Evolutionary conservation across 1,140 invertebrate species (phyloP).

Genomic region (Nasonia vitripennis): DNA sequence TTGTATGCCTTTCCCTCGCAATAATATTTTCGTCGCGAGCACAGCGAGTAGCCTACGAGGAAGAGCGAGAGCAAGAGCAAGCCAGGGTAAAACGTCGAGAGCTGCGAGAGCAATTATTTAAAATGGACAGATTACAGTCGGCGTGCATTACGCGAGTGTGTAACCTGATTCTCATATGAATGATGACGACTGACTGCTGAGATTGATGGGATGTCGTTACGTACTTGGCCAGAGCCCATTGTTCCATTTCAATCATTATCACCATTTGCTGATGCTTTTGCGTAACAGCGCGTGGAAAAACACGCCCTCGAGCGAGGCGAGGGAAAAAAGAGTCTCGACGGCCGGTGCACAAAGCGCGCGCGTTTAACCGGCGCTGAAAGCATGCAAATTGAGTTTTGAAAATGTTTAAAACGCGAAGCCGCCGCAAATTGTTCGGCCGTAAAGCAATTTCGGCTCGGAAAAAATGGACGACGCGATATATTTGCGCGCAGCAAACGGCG

Average conservation of each 20-base stretch:
- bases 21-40: too few species aligned
- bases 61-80: too few species aligned
- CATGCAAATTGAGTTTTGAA: too few species aligned
- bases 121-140: not conserved
- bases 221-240: not conserved
- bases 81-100: not conserved
- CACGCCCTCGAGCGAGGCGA: too few species aligned
- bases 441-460: not conserved
- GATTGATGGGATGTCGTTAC: not conserved
- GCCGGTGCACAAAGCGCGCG: too few species aligned
- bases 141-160: not conserved
- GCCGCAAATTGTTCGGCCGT: not conserved
- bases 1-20: too few species aligned
- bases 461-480: too few species aligned
- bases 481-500: too few species aligned
- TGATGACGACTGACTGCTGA: not conserved
- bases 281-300: not conserved
- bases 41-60: too few species aligned
- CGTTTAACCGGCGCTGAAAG: too few species aligned
- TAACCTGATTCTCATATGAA: constrained; percentile 1
- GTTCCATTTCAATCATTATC: constrained; percentile 4
- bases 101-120: not conserved
- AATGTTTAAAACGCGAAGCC: too few species aligned
- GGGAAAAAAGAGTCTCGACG: too few species aligned
- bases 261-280: not conserved